Percentiles rank a stretch among this genome's conserved stretches.
Evolutionary conservation across 2,888 invertebrate species (phyloP).

Genomic region (Oscheius sp.): DNA sequence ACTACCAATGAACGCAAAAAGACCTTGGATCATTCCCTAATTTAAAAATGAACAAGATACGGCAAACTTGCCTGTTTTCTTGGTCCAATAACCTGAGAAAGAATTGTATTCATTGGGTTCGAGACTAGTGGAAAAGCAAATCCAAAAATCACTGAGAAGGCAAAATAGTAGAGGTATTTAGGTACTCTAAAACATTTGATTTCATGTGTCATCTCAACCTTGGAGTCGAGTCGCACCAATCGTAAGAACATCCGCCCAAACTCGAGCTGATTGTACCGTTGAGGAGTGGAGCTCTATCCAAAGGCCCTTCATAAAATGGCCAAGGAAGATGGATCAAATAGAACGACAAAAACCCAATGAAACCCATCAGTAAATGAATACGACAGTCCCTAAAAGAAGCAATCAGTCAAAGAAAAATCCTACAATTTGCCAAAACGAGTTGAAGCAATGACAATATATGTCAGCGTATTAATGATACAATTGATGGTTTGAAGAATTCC

Average conservation of each 20-base stretch:
- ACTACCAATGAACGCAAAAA: constrained; percentile 22
- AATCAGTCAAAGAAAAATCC: background rate
- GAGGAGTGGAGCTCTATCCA: constrained; percentile 37
- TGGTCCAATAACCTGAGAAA: constrained; percentile 50
- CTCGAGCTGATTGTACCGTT: constrained; percentile 1
- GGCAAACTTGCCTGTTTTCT: constrained; percentile 47
- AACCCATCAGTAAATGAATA: constrained; percentile 41
- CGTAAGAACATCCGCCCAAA: constrained; percentile 41
- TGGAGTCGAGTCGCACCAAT: constrained; percentile 37
- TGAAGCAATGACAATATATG: constrained; percentile 39
- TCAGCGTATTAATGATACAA: constrained; percentile 38
- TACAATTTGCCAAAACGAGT: constrained; percentile 37
- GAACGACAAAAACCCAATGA: constrained; percentile 37
- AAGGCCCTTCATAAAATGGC: constrained; percentile 40
- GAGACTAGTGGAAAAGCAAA: constrained; percentile 48
- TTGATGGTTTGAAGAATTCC: constrained; percentile 44
- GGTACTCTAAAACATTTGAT: background rate
- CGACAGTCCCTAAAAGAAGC: constrained; percentile 38
- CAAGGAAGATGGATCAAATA: constrained; percentile 43
- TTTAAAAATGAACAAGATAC: too few species aligned
- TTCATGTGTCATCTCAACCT: constrained; percentile 4
- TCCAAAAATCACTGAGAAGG: constrained; percentile 43
- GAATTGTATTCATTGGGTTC: constrained; percentile 42
- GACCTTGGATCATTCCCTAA: constrained; percentile 25
- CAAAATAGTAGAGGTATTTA: constrained; percentile 35